A percentile compares a stretch with the other conserved stretches of the same genome.
Conservation (phyloP, 2,113 vertebrate species). For the Ranitomeya imitator region DNA sequence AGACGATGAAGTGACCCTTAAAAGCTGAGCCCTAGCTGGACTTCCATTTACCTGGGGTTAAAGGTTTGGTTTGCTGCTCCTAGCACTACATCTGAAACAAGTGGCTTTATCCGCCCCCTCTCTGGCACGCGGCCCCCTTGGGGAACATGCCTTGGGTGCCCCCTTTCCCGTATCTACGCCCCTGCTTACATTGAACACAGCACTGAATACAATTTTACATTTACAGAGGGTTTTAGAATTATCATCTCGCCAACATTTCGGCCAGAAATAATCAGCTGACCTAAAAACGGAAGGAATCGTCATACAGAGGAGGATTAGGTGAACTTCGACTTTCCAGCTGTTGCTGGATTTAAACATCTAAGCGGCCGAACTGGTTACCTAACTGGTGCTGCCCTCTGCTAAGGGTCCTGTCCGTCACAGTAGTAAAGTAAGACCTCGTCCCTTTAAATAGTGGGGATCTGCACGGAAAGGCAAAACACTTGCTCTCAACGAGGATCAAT, state of each 20-base stretch:
- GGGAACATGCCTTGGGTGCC: no score
- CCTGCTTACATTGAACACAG: not conserved
- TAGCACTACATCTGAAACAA: no score
- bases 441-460: not conserved
- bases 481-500: no score
- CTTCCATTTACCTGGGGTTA: no score
- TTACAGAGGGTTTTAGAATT: not conserved
- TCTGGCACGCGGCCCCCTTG: no score
- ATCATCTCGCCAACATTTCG: not conserved
- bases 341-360: not conserved
- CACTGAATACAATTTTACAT: not conserved
- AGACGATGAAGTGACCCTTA: not conserved
- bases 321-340: constrained; percentile 1
- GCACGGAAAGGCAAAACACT: not conserved
- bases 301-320: constrained; percentile 10
- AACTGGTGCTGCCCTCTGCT: not conserved
- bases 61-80: no score
- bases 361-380: not conserved
- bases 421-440: not conserved
- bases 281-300: not conserved
- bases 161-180: no score
- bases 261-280: not conserved
- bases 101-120: no score
- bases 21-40: no score
- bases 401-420: not conserved